Evolutionary conservation across 2,888 invertebrate species (phyloP).

Genomic region (Aphodius granarius): DNA sequence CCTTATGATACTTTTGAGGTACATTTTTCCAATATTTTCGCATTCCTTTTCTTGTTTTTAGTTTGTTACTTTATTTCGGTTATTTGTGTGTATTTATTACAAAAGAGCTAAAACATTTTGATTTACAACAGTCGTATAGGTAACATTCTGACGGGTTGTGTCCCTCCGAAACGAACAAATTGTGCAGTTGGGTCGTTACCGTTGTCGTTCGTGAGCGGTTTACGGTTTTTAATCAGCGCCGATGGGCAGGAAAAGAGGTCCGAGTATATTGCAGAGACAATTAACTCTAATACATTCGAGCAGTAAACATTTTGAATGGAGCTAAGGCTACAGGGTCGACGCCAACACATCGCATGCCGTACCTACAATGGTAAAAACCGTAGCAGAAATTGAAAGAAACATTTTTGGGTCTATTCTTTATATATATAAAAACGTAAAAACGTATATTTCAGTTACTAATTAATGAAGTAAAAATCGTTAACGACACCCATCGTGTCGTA

Average conservation of each 20-base stretch:
- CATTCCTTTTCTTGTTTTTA: too few species aligned
- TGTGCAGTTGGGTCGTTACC: background rate
- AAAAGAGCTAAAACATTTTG: background rate
- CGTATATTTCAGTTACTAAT: too few species aligned
- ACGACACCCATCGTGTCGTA: too few species aligned
- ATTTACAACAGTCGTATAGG: background rate
- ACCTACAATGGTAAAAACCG: background rate
- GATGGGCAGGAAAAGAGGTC: background rate
- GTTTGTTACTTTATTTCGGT: too few species aligned
- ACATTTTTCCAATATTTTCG: too few species aligned
- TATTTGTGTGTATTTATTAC: too few species aligned
- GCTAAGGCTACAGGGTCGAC: background rate
- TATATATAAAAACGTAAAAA: background rate
- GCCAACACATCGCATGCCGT: background rate
- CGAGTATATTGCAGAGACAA: background rate
- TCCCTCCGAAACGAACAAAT: background rate
- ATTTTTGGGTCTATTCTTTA: background rate
- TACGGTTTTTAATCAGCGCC: background rate
- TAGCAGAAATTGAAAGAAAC: background rate
- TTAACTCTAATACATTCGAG: background rate
- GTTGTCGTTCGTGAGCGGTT: background rate
- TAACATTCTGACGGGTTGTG: background rate
- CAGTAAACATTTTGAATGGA: background rate
- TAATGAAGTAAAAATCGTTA: too few species aligned
- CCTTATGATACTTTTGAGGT: too few species aligned